A percentile compares a stretch with the other conserved stretches of the same genome.
Conservation (phyloP, 1,140 invertebrate species). For the Aphis craccivora region DNA sequence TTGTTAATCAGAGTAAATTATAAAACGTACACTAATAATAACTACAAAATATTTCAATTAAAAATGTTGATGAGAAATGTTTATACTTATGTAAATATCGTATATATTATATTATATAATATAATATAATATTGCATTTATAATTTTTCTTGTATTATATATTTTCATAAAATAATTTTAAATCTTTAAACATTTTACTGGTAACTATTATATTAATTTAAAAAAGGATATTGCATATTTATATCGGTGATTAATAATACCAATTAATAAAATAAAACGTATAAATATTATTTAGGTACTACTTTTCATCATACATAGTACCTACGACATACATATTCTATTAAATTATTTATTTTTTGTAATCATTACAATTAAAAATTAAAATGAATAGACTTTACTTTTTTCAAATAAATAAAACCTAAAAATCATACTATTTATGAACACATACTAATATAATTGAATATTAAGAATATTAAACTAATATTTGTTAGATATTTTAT, state of each 20-base stretch:
- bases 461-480: background rate
- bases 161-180: background rate
- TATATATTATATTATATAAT: too few species aligned
- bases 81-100: background rate
- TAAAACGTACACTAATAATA: background rate
- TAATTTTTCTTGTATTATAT: background rate
- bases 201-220: background rate
- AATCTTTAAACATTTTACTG: background rate
- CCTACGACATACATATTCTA: background rate
- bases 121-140: background rate
- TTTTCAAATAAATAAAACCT: background rate
- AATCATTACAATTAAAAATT: background rate
- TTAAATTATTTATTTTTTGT: background rate
- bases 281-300: background rate
- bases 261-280: background rate
- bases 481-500: background rate
- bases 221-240: too few species aligned
- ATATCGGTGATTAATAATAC: background rate
- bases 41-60: background rate
- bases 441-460: background rate
- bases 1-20: background rate
- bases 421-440: background rate
- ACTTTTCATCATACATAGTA: background rate
- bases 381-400: background rate
- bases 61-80: background rate